These are phyloP conservation scores for Scolopax bukidnonensis DNA, from an alignment of 2,797 vertebrate genomes.

Conservation along the genomic window DNA sequence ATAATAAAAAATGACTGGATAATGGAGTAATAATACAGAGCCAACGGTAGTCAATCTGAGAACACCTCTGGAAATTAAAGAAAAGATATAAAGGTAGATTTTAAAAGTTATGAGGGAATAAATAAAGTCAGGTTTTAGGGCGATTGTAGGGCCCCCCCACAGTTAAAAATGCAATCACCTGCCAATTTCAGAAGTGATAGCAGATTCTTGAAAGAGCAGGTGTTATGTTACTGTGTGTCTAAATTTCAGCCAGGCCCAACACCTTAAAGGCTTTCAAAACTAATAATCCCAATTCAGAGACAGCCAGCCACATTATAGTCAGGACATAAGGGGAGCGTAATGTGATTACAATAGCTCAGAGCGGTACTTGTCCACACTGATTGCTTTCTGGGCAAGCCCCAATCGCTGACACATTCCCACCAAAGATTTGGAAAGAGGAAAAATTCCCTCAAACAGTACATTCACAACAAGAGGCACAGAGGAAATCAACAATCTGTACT, in stretches of 20 bases:
- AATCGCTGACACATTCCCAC: not conserved
- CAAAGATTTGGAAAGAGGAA: not conserved
- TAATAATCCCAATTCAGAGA: not conserved
- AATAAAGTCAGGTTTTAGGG: not conserved
- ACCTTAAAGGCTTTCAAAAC: conserved; percentile 30
- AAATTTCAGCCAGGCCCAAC: conserved; percentile 4
- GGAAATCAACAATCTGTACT: not conserved
- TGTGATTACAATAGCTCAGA: not conserved
- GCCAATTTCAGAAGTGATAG: conserved; percentile 36
- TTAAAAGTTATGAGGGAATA: conserved; percentile 19
- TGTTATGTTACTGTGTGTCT: not conserved
- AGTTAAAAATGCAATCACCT: not conserved
- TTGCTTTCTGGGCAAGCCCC: not conserved
- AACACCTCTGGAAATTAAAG: conserved; percentile 59
- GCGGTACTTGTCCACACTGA: not conserved
- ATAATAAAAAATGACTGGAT: not conserved
- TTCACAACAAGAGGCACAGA: not conserved
- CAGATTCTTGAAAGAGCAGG: conserved; percentile 26
- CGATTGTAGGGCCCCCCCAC: not conserved
- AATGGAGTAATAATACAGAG: not conserved
- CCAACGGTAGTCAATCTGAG: conserved; percentile 34
- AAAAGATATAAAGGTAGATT: not conserved
- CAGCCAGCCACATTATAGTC: not conserved
- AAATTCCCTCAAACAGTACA: not conserved
- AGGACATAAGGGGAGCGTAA: not conserved